Conservation (phyloP, 1,140 invertebrate species). For the Drosophila bipectinata region DNA sequence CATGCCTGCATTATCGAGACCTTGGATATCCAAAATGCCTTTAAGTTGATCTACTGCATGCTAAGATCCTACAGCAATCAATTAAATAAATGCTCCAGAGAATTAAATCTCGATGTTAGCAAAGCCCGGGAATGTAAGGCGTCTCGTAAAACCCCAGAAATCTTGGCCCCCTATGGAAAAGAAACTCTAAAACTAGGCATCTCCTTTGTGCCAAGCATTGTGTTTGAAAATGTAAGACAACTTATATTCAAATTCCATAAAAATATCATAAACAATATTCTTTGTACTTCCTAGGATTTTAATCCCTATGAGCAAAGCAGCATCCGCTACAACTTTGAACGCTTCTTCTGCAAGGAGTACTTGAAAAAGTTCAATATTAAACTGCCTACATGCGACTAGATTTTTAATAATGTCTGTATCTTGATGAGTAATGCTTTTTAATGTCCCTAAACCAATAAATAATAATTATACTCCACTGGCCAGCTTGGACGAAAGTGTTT, state of each 20-base stretch:
- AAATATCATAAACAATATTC: no score
- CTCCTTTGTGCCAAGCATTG: conserved; percentile 77
- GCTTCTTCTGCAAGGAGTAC: conserved; percentile 63
- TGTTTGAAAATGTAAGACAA: conserved; percentile 64
- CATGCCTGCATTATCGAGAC: conserved; percentile 76
- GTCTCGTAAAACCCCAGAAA: conserved; percentile 52
- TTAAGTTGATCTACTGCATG: conserved; percentile 73
- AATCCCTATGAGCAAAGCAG: conserved; percentile 61
- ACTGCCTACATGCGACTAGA: conserved; percentile 48
- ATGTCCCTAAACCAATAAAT: conserved; percentile 38
- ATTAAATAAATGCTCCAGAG: conserved; percentile 55
- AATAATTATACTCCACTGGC: conserved; percentile 9
- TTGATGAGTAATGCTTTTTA: conserved; percentile 22
- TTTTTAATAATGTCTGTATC: background rate
- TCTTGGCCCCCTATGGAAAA: conserved; percentile 68
- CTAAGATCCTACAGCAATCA: conserved; percentile 53
- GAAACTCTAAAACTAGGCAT: conserved; percentile 59
- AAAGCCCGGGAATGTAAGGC: conserved; percentile 59
- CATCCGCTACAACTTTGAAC: conserved; percentile 70
- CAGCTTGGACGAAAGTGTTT: background rate
- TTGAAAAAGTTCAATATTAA: conserved; percentile 52
- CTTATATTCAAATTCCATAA: background rate
- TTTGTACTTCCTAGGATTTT: conserved; percentile 45
- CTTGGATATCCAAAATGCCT: conserved; percentile 38
- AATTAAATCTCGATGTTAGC: conserved; percentile 52